Evolutionary conservation across 2,113 vertebrate species (phyloP).

Genomic region (Engystomops pustulosus): DNA sequence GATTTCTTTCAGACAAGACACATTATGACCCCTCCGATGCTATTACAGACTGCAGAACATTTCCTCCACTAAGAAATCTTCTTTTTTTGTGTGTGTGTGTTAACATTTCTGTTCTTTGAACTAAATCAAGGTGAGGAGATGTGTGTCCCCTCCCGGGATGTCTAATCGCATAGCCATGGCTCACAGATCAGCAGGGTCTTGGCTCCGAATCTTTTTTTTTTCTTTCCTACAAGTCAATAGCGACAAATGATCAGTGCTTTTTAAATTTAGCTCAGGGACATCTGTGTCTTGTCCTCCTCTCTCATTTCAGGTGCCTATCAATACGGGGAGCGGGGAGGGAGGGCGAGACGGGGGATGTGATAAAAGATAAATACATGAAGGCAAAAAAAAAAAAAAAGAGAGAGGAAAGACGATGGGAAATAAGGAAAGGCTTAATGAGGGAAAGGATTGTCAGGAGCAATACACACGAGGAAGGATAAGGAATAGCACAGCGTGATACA

Average conservation of each 20-base stretch:
- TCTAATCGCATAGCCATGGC: conserved; percentile 3
- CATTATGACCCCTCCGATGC: conserved; percentile 6
- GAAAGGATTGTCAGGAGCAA: neutral
- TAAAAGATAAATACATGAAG: conserved; percentile 23
- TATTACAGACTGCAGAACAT: conserved; percentile 17
- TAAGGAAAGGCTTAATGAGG: conserved; percentile 15
- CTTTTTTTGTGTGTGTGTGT: neutral
- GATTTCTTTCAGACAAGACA: conserved; percentile 14
- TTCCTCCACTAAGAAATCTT: neutral
- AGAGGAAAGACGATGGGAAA: neutral
- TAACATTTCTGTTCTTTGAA: conserved; percentile 24
- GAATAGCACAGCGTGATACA: conserved; percentile 35
- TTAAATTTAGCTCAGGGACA: conserved; percentile 54
- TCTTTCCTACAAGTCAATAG: conserved; percentile 43
- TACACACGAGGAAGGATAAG: conserved; percentile 13
- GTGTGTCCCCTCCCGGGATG: conserved; percentile 33
- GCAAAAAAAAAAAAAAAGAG: neutral
- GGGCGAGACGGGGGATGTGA: neutral
- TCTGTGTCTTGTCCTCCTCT: conserved; percentile 42
- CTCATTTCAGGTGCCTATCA: conserved; percentile 45
- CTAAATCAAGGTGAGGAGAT: conserved; percentile 18
- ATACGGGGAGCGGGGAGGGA: conserved; percentile 11
- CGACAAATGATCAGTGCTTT: conserved; percentile 55
- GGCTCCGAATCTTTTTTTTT: conserved; percentile 41
- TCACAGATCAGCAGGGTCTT: conserved; percentile 42